A percentile compares a stretch with the other conserved stretches of the same genome.
Conservation (phyloP, 2,888 invertebrate species). For the Caprella mutica region DNA sequence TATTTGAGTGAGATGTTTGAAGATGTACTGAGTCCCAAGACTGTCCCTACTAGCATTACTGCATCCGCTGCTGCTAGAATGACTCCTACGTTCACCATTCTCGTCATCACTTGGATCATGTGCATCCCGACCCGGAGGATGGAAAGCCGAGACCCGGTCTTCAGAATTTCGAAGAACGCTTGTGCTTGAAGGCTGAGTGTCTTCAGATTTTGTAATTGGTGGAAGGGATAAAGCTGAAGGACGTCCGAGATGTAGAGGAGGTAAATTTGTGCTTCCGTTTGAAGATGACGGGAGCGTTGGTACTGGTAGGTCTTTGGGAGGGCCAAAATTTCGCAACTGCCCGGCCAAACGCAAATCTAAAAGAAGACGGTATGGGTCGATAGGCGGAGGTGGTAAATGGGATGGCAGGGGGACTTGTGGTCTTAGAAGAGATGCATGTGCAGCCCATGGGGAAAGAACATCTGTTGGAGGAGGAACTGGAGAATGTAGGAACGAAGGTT, state of each 20-base stretch:
- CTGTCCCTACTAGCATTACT: constrained; percentile 27
- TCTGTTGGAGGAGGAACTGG: constrained; percentile 31
- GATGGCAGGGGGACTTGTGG: constrained; percentile 31
- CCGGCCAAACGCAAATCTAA: constrained; percentile 30
- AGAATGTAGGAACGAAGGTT: constrained; percentile 27
- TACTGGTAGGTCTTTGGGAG: constrained; percentile 20
- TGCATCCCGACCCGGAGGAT: constrained; percentile 26
- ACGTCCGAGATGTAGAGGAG: constrained; percentile 10
- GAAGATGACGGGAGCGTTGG: constrained; percentile 6
- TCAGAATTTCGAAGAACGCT: constrained; percentile 21
- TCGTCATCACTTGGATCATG: constrained; percentile 27
- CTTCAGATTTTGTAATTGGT: constrained; percentile 18
- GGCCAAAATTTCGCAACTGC: constrained; percentile 25
- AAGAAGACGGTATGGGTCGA: constrained; percentile 31
- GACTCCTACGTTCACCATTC: constrained; percentile 19
- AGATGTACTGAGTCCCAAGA: constrained; percentile 31
- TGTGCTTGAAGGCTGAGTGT: constrained; percentile 6
- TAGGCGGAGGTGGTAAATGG: constrained; percentile 27
- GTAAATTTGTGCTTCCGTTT: constrained; percentile 3
- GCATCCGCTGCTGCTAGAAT: constrained; percentile 24
- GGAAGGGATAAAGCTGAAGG: constrained; percentile 13
- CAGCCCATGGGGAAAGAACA: constrained; percentile 28
- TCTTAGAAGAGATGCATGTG: constrained; percentile 27
- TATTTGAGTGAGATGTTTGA: constrained; percentile 30
- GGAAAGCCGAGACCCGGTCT: constrained; percentile 28